Base-by-base conservation (phyloP, 37 sponge, comb jelly and placozoan genomes). In the Spongilla lacustris region DNA sequence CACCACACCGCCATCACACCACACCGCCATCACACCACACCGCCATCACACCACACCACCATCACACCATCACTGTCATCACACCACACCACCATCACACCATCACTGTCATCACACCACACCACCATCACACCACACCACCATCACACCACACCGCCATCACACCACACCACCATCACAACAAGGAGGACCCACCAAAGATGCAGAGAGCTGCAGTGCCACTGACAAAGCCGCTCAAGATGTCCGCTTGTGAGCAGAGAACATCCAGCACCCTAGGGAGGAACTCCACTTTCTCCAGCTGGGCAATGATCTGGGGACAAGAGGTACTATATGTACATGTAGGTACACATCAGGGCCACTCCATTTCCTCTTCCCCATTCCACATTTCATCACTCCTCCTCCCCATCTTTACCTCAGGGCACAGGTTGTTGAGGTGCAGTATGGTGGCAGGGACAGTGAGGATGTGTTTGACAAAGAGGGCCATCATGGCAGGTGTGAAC, bases 371-470 rank as follows among this genome's bases (percentile, higher is more conserved):
- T 3, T 19, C 46, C 27, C 25, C 58, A 32, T 1, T 80, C 29
- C 28, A 26, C 58, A 10, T 2, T 24, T 23, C 13, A 25, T 31
- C 31, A 28, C 76, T 75, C 35, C 29, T 24, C 33, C 24, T 35
- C 30, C 48, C 24, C n/a, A 72, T 4, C 8, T 6, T 37, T 12
- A 93, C 93, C 83, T 93, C 89, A 73, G 89, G 89, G 25, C 86
- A 77, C 4, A 83, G 75, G 6, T 77, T 85, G 25, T 93, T 76
- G 25, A 93, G 50, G 37, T 89, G 80, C 25, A 86, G 32, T 12
- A 93, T 71, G 22, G 46, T 58, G 12, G 79, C 93, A 32, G 93
- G 93, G 19, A 85, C 86, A 66, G 86, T 83, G 49, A 93, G 71
- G 11, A 93, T 66, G 26, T 70, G 67, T 36, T 8, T 24, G 12